These are phyloP conservation scores for Terebella lapidaria DNA, from an alignment of 2,888 invertebrate genomes.

Conservation along the genomic window DNA sequence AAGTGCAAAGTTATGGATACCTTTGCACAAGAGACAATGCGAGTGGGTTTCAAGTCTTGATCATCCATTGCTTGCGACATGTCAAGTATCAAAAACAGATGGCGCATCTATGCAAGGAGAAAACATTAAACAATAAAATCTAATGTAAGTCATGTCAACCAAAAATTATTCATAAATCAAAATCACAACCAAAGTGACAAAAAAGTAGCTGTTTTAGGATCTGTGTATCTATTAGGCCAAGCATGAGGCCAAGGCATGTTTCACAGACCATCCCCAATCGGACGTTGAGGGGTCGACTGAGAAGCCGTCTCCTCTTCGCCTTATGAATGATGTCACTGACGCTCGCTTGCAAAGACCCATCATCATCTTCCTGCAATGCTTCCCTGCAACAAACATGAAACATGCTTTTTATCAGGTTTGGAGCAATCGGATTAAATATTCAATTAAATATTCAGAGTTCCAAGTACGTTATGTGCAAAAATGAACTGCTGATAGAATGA, in stretches of 20 bases:
- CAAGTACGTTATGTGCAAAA: too few species aligned
- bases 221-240: too few species aligned
- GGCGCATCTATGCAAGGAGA: conserved; percentile 71
- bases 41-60: conserved; percentile 90
- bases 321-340: conserved; percentile 88
- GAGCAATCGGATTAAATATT: too few species aligned
- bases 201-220: too few species aligned
- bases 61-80: conserved; percentile 91
- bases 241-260: too few species aligned
- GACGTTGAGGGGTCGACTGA: conserved; percentile 61
- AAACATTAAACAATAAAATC: too few species aligned
- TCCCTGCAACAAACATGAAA: conserved; percentile 62
- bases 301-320: conserved; percentile 65
- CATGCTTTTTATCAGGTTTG: neutral
- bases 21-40: conserved; percentile 81
- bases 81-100: conserved; percentile 85
- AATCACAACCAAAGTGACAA: too few species aligned
- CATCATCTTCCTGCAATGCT: conserved; percentile 91
- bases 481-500: too few species aligned
- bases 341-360: conserved; percentile 83
- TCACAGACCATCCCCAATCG: conserved; percentile 77
- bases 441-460: too few species aligned
- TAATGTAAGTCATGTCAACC: too few species aligned
- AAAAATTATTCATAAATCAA: too few species aligned
- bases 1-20: conserved; percentile 56